phyloP scores from a whole-genome alignment of 53 echinoderm and acorn worm species.

The Luidia sarsii region DNA sequence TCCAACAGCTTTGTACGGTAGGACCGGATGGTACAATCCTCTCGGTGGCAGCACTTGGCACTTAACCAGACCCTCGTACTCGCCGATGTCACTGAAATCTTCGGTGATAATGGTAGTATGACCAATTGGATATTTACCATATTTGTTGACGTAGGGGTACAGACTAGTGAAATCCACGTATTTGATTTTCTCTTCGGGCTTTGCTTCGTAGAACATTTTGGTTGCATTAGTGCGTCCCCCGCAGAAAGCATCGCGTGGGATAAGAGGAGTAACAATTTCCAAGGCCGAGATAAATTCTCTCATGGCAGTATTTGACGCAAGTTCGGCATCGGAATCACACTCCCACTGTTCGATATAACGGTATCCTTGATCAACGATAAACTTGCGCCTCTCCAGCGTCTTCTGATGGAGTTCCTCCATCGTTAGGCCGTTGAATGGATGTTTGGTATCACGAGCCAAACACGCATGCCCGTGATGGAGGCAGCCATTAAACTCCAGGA shows the following conservation, averaged over 20 bases:
- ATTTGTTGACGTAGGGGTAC: constrained; percentile 6
- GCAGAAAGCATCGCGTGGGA: constrained; percentile 48
- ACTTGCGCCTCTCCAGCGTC: neutral
- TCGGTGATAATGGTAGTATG: constrained; percentile 20
- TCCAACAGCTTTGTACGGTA: constrained; percentile 1
- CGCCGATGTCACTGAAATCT: constrained; percentile 6
- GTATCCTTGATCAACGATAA: neutral
- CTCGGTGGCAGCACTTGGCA: constrained; percentile 36
- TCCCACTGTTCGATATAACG: constrained; percentile 55
- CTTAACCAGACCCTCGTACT: constrained; percentile 28
- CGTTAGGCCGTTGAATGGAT: neutral
- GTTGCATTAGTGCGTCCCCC: constrained; percentile 56
- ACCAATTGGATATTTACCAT: constrained; percentile 3
- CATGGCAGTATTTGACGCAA: neutral
- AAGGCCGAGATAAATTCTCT: constrained; percentile 2
- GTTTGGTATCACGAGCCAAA: neutral
- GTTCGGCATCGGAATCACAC: constrained; percentile 22
- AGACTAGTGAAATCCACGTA: constrained; percentile 15
- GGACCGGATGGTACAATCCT: constrained; percentile 2
- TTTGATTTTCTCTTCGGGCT: neutral
- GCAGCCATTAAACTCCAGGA: constrained; percentile 22
- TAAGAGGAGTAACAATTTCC: neutral
- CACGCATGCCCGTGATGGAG: neutral
- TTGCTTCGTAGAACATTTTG: constrained; percentile 5
- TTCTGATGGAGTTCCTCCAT: neutral